Percentiles rank a stretch among this genome's conserved stretches.
Conservation (phyloP, 2,797 vertebrate species). For the Naso thynnoides region DNA sequence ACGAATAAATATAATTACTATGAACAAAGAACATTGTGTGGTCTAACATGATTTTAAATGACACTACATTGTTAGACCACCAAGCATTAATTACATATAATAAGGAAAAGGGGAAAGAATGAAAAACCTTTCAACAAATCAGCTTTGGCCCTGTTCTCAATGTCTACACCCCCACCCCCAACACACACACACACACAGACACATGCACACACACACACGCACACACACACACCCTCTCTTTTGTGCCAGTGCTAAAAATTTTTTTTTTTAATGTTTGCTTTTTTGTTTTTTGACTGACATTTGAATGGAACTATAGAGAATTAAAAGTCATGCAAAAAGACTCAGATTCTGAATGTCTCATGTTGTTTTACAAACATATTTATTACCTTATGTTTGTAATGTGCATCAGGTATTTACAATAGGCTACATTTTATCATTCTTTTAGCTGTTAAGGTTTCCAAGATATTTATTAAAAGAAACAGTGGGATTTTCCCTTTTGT, state of each 20-base stretch:
- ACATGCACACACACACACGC: background rate
- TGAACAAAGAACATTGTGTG: slow-evolving; percentile 72
- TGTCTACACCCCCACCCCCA: background rate
- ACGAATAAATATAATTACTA: slow-evolving; percentile 81
- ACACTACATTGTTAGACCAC: slow-evolving; percentile 66
- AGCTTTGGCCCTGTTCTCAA: slow-evolving; percentile 23
- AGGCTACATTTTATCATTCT: background rate
- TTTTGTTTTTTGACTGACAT: slow-evolving; percentile 7
- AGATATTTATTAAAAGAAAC: background rate
- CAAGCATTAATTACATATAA: slow-evolving; percentile 78
- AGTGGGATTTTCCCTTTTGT: background rate
- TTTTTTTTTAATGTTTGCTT: background rate
- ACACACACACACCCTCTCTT: slow-evolving; percentile 23
- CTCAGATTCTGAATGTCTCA: background rate
- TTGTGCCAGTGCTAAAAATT: slow-evolving; percentile 4
- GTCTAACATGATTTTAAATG: slow-evolving; percentile 67
- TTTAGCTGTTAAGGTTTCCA: background rate
- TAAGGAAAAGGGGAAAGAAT: slow-evolving; percentile 37
- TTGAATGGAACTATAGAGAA: slow-evolving; percentile 11
- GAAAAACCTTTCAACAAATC: slow-evolving; percentile 53
- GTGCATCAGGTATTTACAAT: too few relatives aligned
- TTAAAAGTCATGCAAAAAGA: background rate
- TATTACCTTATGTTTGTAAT: too few relatives aligned
- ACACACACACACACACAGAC: slow-evolving; percentile 7
- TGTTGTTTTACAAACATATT: background rate